A percentile compares a stretch with the other conserved stretches of the same genome.
These are phyloP conservation scores for Myrmecobius fasciatus DNA, from an alignment of 2,113 vertebrate species.

Conservation along the genomic window DNA sequence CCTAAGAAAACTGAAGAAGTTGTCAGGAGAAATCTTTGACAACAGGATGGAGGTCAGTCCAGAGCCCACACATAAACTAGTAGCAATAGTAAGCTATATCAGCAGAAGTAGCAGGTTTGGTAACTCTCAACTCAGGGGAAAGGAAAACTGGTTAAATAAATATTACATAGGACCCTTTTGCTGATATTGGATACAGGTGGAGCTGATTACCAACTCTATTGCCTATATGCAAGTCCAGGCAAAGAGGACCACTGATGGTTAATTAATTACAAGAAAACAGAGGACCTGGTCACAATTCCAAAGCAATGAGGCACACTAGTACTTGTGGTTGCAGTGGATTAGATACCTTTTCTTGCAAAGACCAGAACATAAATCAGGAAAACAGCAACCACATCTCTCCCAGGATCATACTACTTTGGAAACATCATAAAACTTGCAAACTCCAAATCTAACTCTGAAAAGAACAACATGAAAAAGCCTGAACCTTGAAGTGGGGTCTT, in stretches of 20 bases:
- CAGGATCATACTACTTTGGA: background rate
- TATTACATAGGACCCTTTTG: background rate
- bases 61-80: background rate
- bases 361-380: background rate
- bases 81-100: background rate
- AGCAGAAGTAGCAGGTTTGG: background rate
- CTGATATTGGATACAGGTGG: background rate
- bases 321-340: background rate
- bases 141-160: background rate
- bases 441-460: background rate
- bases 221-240: background rate
- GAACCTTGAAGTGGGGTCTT: background rate
- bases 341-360: background rate
- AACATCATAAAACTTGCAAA: background rate
- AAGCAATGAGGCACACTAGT: background rate
- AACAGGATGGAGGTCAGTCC: too few relatives aligned
- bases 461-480: background rate
- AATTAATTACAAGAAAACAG: background rate
- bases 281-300: background rate
- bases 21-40: background rate
- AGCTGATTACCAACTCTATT: background rate
- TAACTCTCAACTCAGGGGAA: background rate
- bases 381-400: background rate
- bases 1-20: background rate
- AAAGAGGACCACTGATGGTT: background rate